These are phyloP conservation scores for Mythimna ferrago DNA, from an alignment of 2,888 invertebrate genomes.

Conservation along the genomic window DNA sequence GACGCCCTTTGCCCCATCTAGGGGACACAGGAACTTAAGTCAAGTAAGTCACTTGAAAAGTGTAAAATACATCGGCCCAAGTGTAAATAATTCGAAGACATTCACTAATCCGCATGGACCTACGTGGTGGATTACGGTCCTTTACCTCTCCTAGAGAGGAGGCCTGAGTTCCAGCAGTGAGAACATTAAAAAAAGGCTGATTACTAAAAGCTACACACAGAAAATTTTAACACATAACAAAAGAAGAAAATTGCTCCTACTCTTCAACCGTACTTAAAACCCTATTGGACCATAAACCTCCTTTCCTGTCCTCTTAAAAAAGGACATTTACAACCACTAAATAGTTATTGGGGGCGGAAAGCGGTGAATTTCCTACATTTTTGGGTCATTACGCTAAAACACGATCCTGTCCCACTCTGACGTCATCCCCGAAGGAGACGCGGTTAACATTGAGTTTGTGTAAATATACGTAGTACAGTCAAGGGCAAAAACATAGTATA, in stretches of 20 bases:
- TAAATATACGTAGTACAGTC: constrained; percentile 38
- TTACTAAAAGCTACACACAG: no score
- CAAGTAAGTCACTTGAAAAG: no score
- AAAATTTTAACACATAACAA: neutral
- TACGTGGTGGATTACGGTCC: no score
- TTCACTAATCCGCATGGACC: no score
- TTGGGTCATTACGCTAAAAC: constrained; percentile 62
- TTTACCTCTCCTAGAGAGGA: no score
- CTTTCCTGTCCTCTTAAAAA: constrained; percentile 28
- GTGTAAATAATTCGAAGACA: no score
- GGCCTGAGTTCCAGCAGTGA: no score
- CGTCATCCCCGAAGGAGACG: constrained; percentile 59
- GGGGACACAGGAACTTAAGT: no score
- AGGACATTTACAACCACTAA: constrained; percentile 36
- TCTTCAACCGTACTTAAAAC: constrained; percentile 11
- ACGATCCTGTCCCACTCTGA: constrained; percentile 46
- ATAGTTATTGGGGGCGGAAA: constrained; percentile 33
- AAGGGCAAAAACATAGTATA: neutral
- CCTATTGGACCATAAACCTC: constrained; percentile 11
- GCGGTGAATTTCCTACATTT: constrained; percentile 56
- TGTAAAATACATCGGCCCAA: no score
- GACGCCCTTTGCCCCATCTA: no score
- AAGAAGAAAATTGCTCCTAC: neutral
- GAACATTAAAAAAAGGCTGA: no score
- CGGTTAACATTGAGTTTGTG: constrained; percentile 57